Base-by-base conservation (phyloP, 2,888 invertebrate species). In the Monoplex corrugatus region DNA sequence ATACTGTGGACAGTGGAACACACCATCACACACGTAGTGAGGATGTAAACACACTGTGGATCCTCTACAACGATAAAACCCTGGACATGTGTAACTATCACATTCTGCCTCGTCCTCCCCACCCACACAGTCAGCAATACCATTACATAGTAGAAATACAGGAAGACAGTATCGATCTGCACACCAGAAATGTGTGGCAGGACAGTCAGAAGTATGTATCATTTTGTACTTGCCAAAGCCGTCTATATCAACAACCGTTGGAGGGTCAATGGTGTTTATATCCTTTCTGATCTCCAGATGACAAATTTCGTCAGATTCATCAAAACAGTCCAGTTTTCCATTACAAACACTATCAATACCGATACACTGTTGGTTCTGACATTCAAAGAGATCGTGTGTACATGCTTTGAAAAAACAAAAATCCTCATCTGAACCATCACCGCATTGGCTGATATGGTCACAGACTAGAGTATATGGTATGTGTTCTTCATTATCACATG, bases 291-390 rank as follows among this genome's bases (percentile, higher is more conserved):
- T 19, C 19, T 35, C 32, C 19, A 50, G 57, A 5, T 19, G 50
- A 84, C 84, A 84, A 23, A 84, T 57, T 57, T 84, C 84, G 38
- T 84, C 84, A 2, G 84, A 84, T 3, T 28, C 23, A 38, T 84
- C 84, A 57, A 19, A 38, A 8, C 84, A 84, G 57, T 84, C 57
- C 43, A 32, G 45, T 57, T 57, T 35, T 5, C 57, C 57, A 16
- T 84, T 38, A 38, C 84, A 84, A 2, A 84, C 50, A 19, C 23
- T 19, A 2, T 23, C 32, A 23, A 57, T 10, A 19, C 28, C 35
- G 8, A 84, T 38, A 38, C 84, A 84, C 10, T 84, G 84, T 19
- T 32, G 32, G 57, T 84, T 84, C 23, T 23, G 35, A 38, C 84
- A 84, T 32, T 23, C 19, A 38, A 50, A 50, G 3, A 57, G 50